Evolutionary conservation across 1,140 invertebrate genomes (phyloP).

Genomic region (Papilio glaucus): DNA sequence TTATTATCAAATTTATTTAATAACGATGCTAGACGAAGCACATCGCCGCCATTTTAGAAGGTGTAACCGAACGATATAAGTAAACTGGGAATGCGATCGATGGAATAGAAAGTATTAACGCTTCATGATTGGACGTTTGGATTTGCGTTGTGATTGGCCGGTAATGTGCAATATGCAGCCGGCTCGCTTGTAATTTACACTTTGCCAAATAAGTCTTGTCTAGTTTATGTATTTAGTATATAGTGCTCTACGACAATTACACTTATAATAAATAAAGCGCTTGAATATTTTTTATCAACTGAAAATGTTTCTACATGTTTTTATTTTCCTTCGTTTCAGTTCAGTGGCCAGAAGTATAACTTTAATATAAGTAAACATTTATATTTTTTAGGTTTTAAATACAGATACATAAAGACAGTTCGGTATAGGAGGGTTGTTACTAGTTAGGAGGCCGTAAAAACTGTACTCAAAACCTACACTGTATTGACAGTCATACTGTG

Average conservation of each 20-base stretch:
- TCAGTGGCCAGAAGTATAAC: too few species aligned
- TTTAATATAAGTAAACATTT: too few species aligned
- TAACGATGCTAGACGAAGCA: slow-evolving; percentile 3
- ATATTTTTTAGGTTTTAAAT: too few species aligned
- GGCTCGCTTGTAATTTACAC: slow-evolving; percentile 19
- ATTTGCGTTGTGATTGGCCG: slow-evolving; percentile 22
- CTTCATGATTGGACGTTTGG: slow-evolving; percentile 30
- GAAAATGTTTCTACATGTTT: not conserved
- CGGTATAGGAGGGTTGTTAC: too few species aligned
- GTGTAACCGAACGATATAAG: slow-evolving; percentile 29
- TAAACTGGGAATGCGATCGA: slow-evolving; percentile 32
- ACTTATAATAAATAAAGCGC: not conserved
- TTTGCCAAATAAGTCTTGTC: slow-evolving; percentile 10
- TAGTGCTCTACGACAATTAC: not conserved
- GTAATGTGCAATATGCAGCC: slow-evolving; percentile 16
- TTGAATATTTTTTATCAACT: not conserved
- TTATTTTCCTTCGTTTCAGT: not conserved
- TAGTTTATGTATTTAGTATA: not conserved
- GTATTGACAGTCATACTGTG: too few species aligned
- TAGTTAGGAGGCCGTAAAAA: too few species aligned
- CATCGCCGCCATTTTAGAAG: slow-evolving; percentile 34
- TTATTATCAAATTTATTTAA: not conserved
- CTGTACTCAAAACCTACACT: too few species aligned
- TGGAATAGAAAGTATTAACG: slow-evolving; percentile 37
- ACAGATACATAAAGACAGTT: too few species aligned